Base-by-base conservation (phyloP, 2,113 vertebrate genomes). In the Atlantisia rogersi region DNA sequence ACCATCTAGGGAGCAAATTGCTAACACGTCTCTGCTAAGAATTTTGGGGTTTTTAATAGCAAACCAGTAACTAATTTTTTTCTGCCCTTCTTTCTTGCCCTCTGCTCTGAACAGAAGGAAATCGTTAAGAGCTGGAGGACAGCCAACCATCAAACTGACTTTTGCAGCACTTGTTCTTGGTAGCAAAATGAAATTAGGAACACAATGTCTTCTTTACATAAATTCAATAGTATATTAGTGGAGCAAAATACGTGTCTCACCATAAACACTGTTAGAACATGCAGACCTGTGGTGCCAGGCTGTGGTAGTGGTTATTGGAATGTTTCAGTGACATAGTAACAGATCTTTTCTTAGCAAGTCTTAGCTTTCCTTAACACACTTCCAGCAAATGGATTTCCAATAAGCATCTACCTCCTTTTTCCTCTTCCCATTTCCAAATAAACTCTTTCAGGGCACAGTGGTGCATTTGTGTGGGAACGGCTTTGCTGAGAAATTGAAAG, bases 351-450 rank as follows among this genome's bases (percentile, higher is more conserved):
- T 86, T 74, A 65, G 88, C 85, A 92, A 77, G 60, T 46, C 62
- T 73, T 82, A 16, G 50, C 68, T 88, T 88, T 84, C 71, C 65
- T 90, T 89, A 88, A 91, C 59, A 83, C 77, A 56, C 87, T 81
- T 81, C 40, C 84, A 86, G 83, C 86, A 88, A 95, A 95, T 92
- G 75, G 92, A 86, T 95, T 95, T 94, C 92, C 92, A 91, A 67
- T 94, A 85, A 79, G 52, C 89, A 73, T 50, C 75, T n/a, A 65
- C 59, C 74, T 95, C 73, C 60, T 58, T 91, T 74, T 90, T 74
- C 71, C 76, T 80, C 74, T 76, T 73, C 50, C 80, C 55, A n/a
- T 83, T 91, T 70, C 77, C 82, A 58, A 89, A 97, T 77, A 69
- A 77, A 95, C 75, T 92, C 86, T 90, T 94, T 26, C 59, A 92